Conservation (phyloP, 2,888 invertebrate genomes). For the Eupithecia subfuscata region DNA sequence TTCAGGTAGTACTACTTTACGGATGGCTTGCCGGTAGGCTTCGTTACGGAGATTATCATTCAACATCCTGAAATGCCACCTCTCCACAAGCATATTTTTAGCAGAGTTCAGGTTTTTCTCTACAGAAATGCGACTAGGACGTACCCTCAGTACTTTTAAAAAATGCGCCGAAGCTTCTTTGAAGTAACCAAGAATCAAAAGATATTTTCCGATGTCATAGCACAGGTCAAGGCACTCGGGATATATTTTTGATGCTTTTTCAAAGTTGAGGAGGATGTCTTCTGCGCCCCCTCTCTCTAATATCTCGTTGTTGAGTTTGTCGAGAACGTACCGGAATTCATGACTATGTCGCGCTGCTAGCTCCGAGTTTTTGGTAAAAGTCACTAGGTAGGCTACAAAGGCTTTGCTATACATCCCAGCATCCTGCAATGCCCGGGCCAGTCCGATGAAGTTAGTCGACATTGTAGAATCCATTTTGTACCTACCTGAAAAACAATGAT, state of each 20-base stretch:
- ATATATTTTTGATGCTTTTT: slow-evolving; percentile 57
- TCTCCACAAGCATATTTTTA: slow-evolving; percentile 87
- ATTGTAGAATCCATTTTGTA: background rate
- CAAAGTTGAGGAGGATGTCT: slow-evolving; percentile 66
- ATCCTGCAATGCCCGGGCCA: slow-evolving; percentile 56
- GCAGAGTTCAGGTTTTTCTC: slow-evolving; percentile 88
- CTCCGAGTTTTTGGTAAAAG: slow-evolving; percentile 59
- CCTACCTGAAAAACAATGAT: background rate
- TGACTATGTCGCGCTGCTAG: slow-evolving; percentile 53
- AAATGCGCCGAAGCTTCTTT: slow-evolving; percentile 84
- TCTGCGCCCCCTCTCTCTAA: slow-evolving; percentile 52
- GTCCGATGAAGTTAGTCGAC: slow-evolving; percentile 51
- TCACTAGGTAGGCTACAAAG: slow-evolving; percentile 63
- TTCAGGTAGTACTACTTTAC: slow-evolving; percentile 73
- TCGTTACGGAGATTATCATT: slow-evolving; percentile 89
- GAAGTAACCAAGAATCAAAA: slow-evolving; percentile 81
- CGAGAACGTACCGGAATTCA: slow-evolving; percentile 63
- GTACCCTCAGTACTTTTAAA: slow-evolving; percentile 76
- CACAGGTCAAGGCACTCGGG: slow-evolving; percentile 63
- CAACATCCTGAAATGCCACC: slow-evolving; percentile 94
- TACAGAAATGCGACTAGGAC: slow-evolving; percentile 82
- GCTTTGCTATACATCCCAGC: slow-evolving; percentile 60
- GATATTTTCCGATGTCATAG: slow-evolving; percentile 71
- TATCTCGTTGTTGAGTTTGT: slow-evolving; percentile 56
- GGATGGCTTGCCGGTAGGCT: slow-evolving; percentile 86